Conservation (phyloP, 2,797 vertebrate species). For the Hirundo rustica region DNA sequence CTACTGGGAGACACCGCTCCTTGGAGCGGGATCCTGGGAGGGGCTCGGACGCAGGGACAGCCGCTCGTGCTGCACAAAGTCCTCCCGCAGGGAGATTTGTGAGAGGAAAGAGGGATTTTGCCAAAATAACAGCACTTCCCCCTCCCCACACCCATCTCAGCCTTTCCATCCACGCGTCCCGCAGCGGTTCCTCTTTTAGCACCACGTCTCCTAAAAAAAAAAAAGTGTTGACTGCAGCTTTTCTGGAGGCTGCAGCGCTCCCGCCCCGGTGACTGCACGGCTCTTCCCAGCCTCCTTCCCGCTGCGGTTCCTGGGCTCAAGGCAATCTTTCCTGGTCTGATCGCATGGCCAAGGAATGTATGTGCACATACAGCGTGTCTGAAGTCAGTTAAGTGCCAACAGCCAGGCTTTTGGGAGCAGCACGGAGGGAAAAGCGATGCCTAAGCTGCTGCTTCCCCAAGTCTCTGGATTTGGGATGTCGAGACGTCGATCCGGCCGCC, state of each 20-base stretch:
- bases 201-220: background rate
- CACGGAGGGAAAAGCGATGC: background rate
- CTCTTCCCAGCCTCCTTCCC: conserved; percentile 12
- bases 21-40: background rate
- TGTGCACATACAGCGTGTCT: background rate
- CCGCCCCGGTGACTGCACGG: background rate
- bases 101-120: background rate
- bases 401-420: background rate
- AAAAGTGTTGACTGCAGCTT: conserved; percentile 17
- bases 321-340: conserved; percentile 28
- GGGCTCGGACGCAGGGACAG: accelerated
- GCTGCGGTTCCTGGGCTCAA: background rate
- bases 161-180: background rate
- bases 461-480: accelerated
- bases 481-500: accelerated
- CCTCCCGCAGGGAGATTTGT: background rate
- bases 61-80: background rate
- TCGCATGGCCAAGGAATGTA: conserved; percentile 36
- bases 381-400: background rate
- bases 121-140: background rate
- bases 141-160: background rate
- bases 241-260: conserved; percentile 41
- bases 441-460: background rate
- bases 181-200: conserved; percentile 38
- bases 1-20: background rate